These are phyloP conservation scores for Phyllotreta striolata DNA, from an alignment of 2,888 invertebrate genomes.

Conservation along the genomic window DNA sequence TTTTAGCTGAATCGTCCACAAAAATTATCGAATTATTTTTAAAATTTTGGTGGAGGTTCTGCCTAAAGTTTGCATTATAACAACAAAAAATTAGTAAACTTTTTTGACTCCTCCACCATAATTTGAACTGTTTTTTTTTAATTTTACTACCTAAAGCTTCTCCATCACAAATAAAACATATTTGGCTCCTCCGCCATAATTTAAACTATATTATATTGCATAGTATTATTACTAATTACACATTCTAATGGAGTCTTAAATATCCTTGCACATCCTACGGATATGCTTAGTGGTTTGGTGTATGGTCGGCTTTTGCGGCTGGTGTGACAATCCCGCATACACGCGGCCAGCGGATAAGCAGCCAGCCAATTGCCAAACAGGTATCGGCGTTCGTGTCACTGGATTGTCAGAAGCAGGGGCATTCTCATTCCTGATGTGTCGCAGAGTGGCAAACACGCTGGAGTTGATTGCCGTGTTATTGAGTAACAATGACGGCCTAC, in stretches of 20 bases:
- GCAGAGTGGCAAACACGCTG: slow-evolving; percentile 29
- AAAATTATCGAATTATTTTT: no score
- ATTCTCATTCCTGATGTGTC: slow-evolving; percentile 30
- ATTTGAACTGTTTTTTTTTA: no score
- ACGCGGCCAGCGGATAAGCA: slow-evolving; percentile 3
- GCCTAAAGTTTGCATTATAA: no score
- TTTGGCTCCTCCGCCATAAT: no score
- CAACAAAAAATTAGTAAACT: no score
- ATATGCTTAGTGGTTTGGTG: not conserved
- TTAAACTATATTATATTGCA: no score
- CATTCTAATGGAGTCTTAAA: not conserved
- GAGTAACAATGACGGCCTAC: slow-evolving; percentile 22
- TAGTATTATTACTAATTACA: no score
- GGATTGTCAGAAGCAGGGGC: slow-evolving; percentile 27
- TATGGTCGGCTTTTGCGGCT: slow-evolving; percentile 9
- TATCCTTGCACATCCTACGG: not conserved
- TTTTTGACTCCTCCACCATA: no score
- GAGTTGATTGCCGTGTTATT: slow-evolving; percentile 31
- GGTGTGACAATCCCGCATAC: slow-evolving; percentile 3
- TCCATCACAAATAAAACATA: no score
- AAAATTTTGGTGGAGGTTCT: no score
- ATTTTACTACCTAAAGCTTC: no score
- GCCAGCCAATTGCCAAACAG: slow-evolving; percentile 10
- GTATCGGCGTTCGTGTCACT: slow-evolving; percentile 16
- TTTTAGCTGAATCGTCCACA: no score